Conservation (phyloP, 2,888 invertebrate genomes). For the Acronicta leporina region DNA sequence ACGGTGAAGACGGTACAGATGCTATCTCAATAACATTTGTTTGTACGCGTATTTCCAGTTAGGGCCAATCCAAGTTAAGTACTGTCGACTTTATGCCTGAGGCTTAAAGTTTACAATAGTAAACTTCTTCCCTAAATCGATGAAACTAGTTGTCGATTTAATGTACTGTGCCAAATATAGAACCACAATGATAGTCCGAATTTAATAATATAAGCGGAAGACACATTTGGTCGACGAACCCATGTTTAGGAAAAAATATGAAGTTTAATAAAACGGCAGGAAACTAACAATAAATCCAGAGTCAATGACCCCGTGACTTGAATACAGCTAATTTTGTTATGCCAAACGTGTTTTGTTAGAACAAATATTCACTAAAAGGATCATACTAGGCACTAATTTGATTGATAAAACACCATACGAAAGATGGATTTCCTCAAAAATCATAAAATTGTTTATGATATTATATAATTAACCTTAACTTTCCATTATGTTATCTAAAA, state of each 20-base stretch:
- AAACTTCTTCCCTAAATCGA: conserved; percentile 26
- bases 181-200: conserved; percentile 45
- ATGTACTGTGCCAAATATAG: conserved; percentile 43
- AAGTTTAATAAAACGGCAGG: conserved; percentile 79
- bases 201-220: conserved; percentile 59
- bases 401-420: conserved; percentile 21
- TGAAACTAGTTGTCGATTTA: conserved; percentile 38
- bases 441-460: conserved; percentile 30
- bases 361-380: conserved; percentile 47
- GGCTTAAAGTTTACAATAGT: conserved; percentile 6
- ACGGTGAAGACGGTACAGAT: conserved; percentile 25
- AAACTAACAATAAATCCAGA: conserved; percentile 81
- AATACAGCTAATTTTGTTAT: conserved; percentile 76
- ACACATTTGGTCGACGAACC: conserved; percentile 62
- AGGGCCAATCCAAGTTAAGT: conserved; percentile 3
- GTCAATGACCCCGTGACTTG: conserved; percentile 83
- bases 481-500: conserved; percentile 28
- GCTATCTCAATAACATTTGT: conserved; percentile 32
- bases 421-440: conserved; percentile 9
- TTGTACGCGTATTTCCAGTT: conserved; percentile 13
- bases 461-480: conserved; percentile 24
- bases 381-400: conserved; percentile 34
- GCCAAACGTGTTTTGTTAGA: conserved; percentile 68
- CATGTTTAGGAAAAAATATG: conserved; percentile 72
- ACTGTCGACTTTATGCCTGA: conserved; percentile 22